A percentile compares a stretch with the other conserved stretches of the same genome.
Conservation (phyloP, 2,888 invertebrate species). For the Gisinianus flammeolus region DNA sequence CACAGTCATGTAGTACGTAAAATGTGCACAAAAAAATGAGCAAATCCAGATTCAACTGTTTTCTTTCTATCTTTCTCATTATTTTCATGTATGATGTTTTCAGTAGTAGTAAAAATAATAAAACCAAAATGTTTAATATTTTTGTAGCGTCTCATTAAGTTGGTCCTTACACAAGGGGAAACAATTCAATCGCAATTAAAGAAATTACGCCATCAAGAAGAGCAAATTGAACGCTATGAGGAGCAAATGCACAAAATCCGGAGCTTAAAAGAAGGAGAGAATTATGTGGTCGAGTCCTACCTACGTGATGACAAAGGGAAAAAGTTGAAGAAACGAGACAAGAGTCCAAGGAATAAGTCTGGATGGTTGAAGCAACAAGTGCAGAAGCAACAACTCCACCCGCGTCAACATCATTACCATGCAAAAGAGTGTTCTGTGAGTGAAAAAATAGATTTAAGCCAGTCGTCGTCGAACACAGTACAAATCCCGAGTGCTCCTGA, state of each 20-base stretch:
- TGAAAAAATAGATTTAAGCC: background rate
- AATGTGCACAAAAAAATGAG: no score
- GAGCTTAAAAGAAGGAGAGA: slow-evolving; percentile 77
- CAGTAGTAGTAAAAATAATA: no score
- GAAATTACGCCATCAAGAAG: slow-evolving; percentile 71
- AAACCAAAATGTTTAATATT: no score
- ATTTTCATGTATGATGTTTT: no score
- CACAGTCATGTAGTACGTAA: no score
- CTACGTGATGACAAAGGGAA: slow-evolving; percentile 64
- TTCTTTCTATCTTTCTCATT: no score
- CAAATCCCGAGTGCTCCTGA: slow-evolving; percentile 14
- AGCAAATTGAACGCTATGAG: slow-evolving; percentile 78
- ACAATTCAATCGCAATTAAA: slow-evolving; percentile 65
- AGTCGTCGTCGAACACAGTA: slow-evolving; percentile 47
- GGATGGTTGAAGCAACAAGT: slow-evolving; percentile 40
- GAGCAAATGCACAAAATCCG: slow-evolving; percentile 76
- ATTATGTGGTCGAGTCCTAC: slow-evolving; percentile 80
- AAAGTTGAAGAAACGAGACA: slow-evolving; percentile 47
- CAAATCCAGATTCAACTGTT: no score
- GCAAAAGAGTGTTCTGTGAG: background rate
- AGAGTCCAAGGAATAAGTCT: slow-evolving; percentile 62
- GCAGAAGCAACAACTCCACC: slow-evolving; percentile 16
- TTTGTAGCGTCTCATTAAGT: slow-evolving; percentile 66
- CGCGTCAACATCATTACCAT: slow-evolving; percentile 24
- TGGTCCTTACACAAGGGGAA: slow-evolving; percentile 69